Conservation (phyloP, 2,113 vertebrate genomes). For the Synodontis membranacea region DNA sequence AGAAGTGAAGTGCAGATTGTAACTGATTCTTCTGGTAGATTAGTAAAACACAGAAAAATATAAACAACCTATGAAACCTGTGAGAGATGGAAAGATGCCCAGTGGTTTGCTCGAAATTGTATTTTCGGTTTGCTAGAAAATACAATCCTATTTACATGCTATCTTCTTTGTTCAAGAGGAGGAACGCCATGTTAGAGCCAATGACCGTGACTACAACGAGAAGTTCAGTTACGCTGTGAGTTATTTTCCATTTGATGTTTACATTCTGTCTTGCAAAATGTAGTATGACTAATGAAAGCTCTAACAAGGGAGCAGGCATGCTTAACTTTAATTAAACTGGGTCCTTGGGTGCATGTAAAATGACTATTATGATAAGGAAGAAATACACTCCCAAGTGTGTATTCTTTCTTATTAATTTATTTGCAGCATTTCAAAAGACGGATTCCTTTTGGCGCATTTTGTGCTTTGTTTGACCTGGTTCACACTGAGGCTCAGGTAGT, state of each 20-base stretch:
- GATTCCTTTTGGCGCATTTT: too few species aligned
- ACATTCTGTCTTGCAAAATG: not conserved
- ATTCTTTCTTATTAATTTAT: too few species aligned
- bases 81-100: not conserved
- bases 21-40: not conserved
- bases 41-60: not conserved
- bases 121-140: not conserved
- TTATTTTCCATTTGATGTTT: constrained; percentile 40
- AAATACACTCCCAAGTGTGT: too few species aligned
- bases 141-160: not conserved
- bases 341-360: too few species aligned
- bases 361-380: too few species aligned
- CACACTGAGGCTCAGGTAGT: too few species aligned
- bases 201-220: constrained; percentile 81
- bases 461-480: too few species aligned
- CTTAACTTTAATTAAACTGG: too few species aligned
- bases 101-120: not conserved
- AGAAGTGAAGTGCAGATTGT: not conserved
- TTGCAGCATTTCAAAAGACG: too few species aligned
- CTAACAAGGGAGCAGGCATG: too few species aligned
- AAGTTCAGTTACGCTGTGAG: constrained; percentile 84
- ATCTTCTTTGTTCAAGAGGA: constrained; percentile 71
- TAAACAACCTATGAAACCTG: not conserved
- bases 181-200: constrained; percentile 82
- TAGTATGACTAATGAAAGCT: not conserved